Percentiles rank a stretch among this genome's conserved stretches.
phyloP scores from a whole-genome alignment of 2,113 vertebrate species.

The Furnarius figulus region DNA sequence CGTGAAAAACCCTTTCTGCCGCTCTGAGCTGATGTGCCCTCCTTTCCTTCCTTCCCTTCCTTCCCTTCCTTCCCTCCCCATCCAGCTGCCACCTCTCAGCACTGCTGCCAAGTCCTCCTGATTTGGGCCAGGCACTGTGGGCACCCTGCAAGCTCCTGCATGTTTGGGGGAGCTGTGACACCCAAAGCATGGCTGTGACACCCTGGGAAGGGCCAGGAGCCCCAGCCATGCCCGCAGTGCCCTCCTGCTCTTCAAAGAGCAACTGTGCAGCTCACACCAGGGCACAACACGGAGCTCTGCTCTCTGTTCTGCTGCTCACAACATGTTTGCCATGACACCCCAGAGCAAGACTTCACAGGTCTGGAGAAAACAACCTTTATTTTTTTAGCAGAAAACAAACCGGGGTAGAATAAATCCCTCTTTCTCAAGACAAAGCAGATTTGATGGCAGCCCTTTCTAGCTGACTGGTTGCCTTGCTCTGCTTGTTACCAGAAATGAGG shows the following conservation, averaged over 20 bases:
- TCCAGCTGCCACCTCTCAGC: conserved; percentile 72
- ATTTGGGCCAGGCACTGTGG: not conserved
- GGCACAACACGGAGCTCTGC: fast-evolving
- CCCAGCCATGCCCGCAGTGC: not conserved
- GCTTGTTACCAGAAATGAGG: conserved; percentile 31
- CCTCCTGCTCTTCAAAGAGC: too few relatives aligned
- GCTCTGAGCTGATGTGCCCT: conserved; percentile 84
- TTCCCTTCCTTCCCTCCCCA: conserved; percentile 75
- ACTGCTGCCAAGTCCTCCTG: conserved; percentile 49
- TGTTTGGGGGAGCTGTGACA: not conserved
- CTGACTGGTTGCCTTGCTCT: conserved; percentile 40
- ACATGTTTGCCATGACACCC: fast-evolving
- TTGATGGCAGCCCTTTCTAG: conserved; percentile 25
- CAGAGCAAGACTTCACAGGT: not conserved
- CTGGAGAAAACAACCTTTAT: not conserved
- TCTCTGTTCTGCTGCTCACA: not conserved
- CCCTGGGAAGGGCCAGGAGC: not conserved
- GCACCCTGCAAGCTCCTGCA: not conserved
- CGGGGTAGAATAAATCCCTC: not conserved
- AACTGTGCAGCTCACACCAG: too few relatives aligned
- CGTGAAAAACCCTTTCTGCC: conserved; percentile 77
- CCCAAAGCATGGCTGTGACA: not conserved
- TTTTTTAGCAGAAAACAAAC: not conserved
- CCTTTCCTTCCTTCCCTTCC: conserved; percentile 60
- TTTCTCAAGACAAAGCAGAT: not conserved